Evolutionary conservation across 2,797 vertebrate genomes (phyloP), one percentile per base, ranked within the genome.

Genomic region (Pseudochirops corinnae): DNA sequence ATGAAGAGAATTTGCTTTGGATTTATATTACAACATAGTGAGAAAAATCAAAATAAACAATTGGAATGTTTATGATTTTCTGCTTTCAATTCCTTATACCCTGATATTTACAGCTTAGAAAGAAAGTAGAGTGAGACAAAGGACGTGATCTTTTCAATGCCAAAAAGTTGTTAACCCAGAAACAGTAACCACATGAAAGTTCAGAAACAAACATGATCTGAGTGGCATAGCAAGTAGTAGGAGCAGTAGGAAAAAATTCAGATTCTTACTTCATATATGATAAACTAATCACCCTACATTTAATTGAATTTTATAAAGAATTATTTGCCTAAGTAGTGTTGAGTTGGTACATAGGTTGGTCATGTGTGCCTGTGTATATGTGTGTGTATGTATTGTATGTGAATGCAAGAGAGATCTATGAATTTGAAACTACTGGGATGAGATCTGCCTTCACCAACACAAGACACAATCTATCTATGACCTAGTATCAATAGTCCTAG

Each of bases 91-190:
- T 58, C 4, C 1, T 5, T 39, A 62, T 74, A 11, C 56, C 91
- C 55, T 93, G 90, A 93, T 92, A 95, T 91, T 92, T 90, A 26
- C 18, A 93, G n/a, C 56, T 95, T 0, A 56, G 56, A 56, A 1
- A 53, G 5, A 91, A 56, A 5, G 74, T 67, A 56, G 28, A 92
- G 31, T 94, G 21, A 94, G 26, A 74, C 46, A 94, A 29, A 93
- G 55, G 46, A 55, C 46, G 33, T 56, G 50, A 95, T 3, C 56
- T 91, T 96, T 96, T 56, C 33, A 93, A 97, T 87, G 31, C 74
- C 56, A 90, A 96, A 92, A 96, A 93, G 56, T 87, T 29, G 31
- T 95, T 91, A 95, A n/a, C 31, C 9, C 28, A 93, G 18, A 93
- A 96, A 96, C 1, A 92, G 46, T 11, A 90, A n/a, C 33, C 82